These are phyloP conservation scores for Melanotus villosus DNA, from an alignment of 2,888 invertebrate species.

Conservation along the genomic window DNA sequence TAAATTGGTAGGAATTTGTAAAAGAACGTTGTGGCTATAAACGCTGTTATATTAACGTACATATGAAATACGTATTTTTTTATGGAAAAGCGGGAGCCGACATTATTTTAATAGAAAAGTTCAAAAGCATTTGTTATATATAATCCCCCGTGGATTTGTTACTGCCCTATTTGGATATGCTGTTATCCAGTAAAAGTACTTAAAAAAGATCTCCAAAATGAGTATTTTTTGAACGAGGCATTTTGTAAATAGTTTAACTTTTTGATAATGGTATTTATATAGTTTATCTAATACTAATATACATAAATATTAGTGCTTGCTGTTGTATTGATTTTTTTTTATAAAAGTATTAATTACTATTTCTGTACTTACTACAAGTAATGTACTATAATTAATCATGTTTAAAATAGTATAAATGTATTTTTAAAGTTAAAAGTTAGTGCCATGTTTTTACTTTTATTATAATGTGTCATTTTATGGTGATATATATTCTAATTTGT, in stretches of 20 bases:
- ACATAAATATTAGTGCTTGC: not conserved
- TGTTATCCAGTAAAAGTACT: too few relatives aligned
- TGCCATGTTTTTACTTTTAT: constrained; percentile 33
- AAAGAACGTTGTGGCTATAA: too few relatives aligned
- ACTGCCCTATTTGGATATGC: too few relatives aligned
- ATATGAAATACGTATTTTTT: too few relatives aligned
- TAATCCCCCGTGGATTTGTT: too few relatives aligned
- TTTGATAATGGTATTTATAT: constrained; percentile 10
- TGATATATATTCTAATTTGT: constrained; percentile 30
- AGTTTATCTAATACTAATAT: not conserved
- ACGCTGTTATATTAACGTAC: too few relatives aligned
- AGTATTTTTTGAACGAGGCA: constrained; percentile 12
- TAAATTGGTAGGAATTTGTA: too few relatives aligned
- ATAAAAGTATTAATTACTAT: constrained; percentile 3
- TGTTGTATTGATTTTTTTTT: not conserved
- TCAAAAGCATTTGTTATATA: not conserved
- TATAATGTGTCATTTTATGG: constrained; percentile 30
- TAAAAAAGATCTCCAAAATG: constrained; percentile 22
- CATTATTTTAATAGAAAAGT: not conserved
- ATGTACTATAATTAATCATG: not conserved
- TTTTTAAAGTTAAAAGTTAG: constrained; percentile 20
- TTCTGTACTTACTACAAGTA: constrained; percentile 3
- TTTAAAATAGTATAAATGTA: not conserved
- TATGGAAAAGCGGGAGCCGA: not conserved
- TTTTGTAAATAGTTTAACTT: constrained; percentile 25